Evolutionary conservation across 2,797 vertebrate genomes (phyloP).

Genomic region (Cossypha caffra): DNA sequence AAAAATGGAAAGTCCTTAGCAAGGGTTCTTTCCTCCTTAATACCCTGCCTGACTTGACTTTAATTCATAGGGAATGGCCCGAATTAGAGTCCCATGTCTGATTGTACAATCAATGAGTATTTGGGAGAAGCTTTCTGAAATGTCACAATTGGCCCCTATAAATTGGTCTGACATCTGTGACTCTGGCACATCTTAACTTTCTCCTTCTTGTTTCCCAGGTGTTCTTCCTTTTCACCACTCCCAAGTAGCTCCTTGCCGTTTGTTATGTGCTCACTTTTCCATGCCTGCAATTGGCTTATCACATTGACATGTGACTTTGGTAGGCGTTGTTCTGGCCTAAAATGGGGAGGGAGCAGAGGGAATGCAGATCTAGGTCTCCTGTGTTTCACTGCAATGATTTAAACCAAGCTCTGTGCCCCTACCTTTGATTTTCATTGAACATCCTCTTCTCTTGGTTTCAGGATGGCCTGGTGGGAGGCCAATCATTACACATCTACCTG

Average conservation of each 20-base stretch:
- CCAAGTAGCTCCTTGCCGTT: not conserved
- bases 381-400: not conserved
- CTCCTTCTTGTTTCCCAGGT: not conserved
- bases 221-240: not conserved
- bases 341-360: not conserved
- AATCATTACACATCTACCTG: conserved; percentile 84
- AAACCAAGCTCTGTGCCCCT: not conserved
- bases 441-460: conserved; percentile 57
- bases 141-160: not conserved
- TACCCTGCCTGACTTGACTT: not conserved
- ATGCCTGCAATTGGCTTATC: not conserved
- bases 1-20: not conserved
- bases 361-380: not conserved
- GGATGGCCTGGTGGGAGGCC: conserved; percentile 90
- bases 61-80: not conserved
- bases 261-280: not conserved
- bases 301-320: not conserved
- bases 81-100: not conserved
- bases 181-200: not conserved
- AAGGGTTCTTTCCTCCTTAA: not conserved
- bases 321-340: not conserved
- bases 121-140: not conserved
- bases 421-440: not conserved
- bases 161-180: not conserved
- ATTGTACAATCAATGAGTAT: not conserved